Evolutionary conservation across 2,797 vertebrate species (phyloP).

Genomic region (Intellagama lesueurii): DNA sequence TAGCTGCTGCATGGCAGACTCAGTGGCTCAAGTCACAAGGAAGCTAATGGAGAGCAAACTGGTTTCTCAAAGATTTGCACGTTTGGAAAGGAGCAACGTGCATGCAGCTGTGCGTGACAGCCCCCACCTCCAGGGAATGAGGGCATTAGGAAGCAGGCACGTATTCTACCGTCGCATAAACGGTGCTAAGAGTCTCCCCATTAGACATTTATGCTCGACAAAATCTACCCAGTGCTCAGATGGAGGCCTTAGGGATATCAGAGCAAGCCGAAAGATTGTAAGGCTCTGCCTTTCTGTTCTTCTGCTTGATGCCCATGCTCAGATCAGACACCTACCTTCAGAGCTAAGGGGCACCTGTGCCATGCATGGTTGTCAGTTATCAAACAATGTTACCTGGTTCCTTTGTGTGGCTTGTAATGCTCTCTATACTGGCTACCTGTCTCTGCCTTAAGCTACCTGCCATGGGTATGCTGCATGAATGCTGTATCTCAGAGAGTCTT

Average conservation of each 20-base stretch:
- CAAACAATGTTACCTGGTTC: background rate
- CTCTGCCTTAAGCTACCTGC: no score
- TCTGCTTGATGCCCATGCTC: background rate
- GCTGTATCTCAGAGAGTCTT: background rate
- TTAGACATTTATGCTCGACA: slow-evolving; percentile 69
- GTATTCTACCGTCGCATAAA: slow-evolving; percentile 70
- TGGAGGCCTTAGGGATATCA: slow-evolving; percentile 51
- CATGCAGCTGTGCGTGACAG: slow-evolving; percentile 35
- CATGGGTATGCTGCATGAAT: background rate
- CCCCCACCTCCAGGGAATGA: slow-evolving; percentile 40
- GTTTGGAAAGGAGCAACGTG: slow-evolving; percentile 47
- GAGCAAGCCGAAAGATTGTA: slow-evolving; percentile 51
- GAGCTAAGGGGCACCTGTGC: slow-evolving; percentile 30
- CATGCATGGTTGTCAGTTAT: background rate
- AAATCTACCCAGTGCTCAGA: slow-evolving; percentile 59
- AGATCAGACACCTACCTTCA: slow-evolving; percentile 30
- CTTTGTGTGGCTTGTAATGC: background rate
- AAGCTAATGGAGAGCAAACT: background rate
- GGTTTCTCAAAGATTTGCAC: slow-evolving; percentile 7
- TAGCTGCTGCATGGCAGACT: background rate
- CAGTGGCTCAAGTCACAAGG: background rate
- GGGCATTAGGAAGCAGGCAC: slow-evolving; percentile 54
- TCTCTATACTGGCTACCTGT: background rate
- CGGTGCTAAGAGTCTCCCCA: slow-evolving; percentile 66
- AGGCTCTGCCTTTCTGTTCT: slow-evolving; percentile 24